Evolutionary conservation across 30 jellyfish, hydroid and myxozoan species (phyloP).

Genomic region (Chironex yamaguchii): DNA sequence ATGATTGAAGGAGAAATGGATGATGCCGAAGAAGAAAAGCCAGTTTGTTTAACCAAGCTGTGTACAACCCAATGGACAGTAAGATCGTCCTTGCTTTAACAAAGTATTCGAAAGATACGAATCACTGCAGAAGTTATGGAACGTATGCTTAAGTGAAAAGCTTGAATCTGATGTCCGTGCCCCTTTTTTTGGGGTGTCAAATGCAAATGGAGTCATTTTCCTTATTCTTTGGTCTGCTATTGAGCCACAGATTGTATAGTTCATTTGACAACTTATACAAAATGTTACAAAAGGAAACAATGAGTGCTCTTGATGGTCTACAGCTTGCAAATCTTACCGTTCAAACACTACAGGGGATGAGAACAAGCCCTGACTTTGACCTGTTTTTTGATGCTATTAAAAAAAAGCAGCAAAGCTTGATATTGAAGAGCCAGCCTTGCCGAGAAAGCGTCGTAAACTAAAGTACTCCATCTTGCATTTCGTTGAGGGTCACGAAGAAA

Average conservation of each 20-base stretch:
- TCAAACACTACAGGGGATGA: background rate
- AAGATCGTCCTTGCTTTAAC: background rate
- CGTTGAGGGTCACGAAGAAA: constrained; percentile 13
- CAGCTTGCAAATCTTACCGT: background rate
- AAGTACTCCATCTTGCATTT: background rate
- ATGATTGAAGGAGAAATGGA: too few species aligned
- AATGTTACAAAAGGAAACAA: constrained; percentile 2
- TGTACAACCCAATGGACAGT: background rate
- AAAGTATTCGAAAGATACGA: background rate
- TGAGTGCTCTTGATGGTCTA: background rate
- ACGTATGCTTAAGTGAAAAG: too few species aligned
- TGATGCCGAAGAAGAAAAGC: background rate
- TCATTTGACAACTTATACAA: background rate
- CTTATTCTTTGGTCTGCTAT: background rate
- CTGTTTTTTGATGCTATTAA: background rate
- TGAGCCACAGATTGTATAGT: background rate
- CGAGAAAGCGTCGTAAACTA: background rate
- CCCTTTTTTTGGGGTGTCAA: too few species aligned
- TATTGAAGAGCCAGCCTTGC: background rate
- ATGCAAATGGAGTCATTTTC: constrained; percentile 1
- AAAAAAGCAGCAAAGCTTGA: background rate
- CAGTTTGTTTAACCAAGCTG: background rate
- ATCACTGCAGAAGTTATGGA: background rate
- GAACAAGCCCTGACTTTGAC: background rate
- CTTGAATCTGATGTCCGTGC: too few species aligned